Conservation (phyloP, 2,113 vertebrate genomes). For the Tupaia tana region DNA sequence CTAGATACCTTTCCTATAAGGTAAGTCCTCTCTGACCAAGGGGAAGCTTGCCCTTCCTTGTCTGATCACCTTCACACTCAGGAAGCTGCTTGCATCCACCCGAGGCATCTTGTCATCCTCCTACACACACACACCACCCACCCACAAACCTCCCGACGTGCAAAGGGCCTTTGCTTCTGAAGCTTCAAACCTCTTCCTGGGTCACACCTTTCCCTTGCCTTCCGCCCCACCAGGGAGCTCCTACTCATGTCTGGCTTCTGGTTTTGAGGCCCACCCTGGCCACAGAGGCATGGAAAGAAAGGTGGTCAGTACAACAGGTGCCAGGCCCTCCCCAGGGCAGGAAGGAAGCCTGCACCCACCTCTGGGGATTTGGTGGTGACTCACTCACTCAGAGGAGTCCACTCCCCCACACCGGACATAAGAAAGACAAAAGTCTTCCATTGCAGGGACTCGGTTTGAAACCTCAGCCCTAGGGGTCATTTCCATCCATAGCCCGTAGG, state of each 20-base stretch:
- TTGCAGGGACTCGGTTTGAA: conserved; percentile 26
- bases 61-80: neutral
- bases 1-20: neutral
- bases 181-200: conserved; percentile 54
- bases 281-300: neutral
- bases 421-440: conserved; percentile 58
- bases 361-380: conserved; percentile 58
- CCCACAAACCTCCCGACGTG: neutral
- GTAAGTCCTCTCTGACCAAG: neutral
- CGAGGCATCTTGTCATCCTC: neutral
- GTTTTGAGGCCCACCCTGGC: neutral
- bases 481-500: neutral
- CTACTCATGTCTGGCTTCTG: conserved; percentile 53
- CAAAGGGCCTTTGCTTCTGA: conserved; percentile 18
- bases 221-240: neutral
- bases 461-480: conserved; percentile 17
- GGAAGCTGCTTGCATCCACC: neutral
- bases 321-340: neutral
- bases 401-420: conserved; percentile 74
- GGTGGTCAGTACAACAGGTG: neutral
- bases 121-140: neutral
- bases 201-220: neutral
- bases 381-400: conserved; percentile 60
- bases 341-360: conserved; percentile 78
- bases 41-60: neutral